Evolutionary conservation across 2,113 vertebrate species (phyloP).

Genomic region (Psettodes erumei): DNA sequence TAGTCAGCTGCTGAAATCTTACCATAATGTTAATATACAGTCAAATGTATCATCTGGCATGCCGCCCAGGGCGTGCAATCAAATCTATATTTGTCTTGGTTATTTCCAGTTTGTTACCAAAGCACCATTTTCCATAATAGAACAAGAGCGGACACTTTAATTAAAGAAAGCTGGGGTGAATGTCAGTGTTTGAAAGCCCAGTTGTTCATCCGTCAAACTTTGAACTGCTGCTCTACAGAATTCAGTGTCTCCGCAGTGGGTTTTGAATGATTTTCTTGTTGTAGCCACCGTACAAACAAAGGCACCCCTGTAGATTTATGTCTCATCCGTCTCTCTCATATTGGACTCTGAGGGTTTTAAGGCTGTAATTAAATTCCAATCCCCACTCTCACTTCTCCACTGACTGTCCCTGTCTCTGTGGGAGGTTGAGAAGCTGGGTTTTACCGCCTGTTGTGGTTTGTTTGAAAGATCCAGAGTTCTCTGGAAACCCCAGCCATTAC

Average conservation of each 20-base stretch:
- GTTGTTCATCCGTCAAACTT: slow-evolving; percentile 75
- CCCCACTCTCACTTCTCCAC: slow-evolving; percentile 79
- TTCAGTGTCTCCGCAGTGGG: slow-evolving; percentile 70
- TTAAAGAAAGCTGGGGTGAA: slow-evolving; percentile 75
- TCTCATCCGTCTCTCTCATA: slow-evolving; percentile 82
- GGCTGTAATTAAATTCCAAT: slow-evolving; percentile 84
- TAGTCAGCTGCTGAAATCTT: slow-evolving; percentile 59
- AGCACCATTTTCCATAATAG: slow-evolving; percentile 55
- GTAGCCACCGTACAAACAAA: slow-evolving; percentile 81
- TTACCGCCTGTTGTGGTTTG: slow-evolving; percentile 82
- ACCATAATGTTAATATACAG: slow-evolving; percentile 37
- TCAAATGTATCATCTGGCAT: slow-evolving; percentile 30
- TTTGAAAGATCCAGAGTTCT: slow-evolving; percentile 79
- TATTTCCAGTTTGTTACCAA: slow-evolving; percentile 56
- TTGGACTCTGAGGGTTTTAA: slow-evolving; percentile 81
- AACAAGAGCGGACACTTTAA: slow-evolving; percentile 68
- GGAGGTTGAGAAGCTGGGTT: slow-evolving; percentile 81
- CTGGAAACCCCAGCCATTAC: slow-evolving; percentile 71
- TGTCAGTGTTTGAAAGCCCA: slow-evolving; percentile 61
- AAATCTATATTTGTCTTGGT: slow-evolving; percentile 68
- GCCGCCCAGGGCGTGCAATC: slow-evolving; percentile 42
- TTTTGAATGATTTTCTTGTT: slow-evolving; percentile 78
- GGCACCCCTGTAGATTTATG: slow-evolving; percentile 79
- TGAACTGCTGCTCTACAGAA: slow-evolving; percentile 56
- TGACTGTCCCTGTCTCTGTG: slow-evolving; percentile 79